phyloP scores from a whole-genome alignment of 2,113 vertebrate species.

The Microtus oregoni region DNA sequence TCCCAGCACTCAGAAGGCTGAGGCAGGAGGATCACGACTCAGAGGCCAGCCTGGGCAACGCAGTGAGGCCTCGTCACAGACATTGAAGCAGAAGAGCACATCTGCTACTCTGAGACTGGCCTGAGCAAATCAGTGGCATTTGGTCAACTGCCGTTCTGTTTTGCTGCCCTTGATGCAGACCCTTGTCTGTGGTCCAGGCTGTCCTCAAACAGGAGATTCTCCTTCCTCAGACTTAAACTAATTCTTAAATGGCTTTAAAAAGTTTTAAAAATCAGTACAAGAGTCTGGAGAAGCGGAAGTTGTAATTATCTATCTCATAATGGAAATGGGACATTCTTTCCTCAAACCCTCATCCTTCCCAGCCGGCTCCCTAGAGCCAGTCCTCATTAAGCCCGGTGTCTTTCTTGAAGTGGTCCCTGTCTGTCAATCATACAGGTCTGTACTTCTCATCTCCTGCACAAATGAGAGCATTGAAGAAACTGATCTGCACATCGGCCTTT shows the following conservation, averaged over 20 bases:
- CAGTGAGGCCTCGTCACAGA: background rate
- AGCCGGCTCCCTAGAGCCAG: background rate
- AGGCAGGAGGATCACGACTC: background rate
- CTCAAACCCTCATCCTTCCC: too few relatives aligned
- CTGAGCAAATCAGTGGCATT: background rate
- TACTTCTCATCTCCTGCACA: slow-evolving; percentile 12
- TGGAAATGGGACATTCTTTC: slow-evolving; percentile 41
- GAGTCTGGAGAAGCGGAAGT: slow-evolving; percentile 14
- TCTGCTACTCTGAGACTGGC: background rate
- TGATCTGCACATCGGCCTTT: background rate
- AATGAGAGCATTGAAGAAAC: slow-evolving; percentile 21
- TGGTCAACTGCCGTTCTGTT: slow-evolving; percentile 1
- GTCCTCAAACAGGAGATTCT: background rate
- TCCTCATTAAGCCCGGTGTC: background rate
- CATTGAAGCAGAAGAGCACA: background rate
- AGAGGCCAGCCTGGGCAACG: background rate
- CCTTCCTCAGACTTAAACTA: background rate
- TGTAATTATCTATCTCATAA: slow-evolving; percentile 49
- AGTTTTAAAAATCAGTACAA: background rate
- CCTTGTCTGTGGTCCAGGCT: background rate
- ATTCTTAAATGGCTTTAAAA: background rate
- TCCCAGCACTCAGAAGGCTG: background rate
- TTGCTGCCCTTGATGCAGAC: background rate
- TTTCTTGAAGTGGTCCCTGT: slow-evolving; percentile 20
- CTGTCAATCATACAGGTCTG: background rate